Conservation (phyloP, 2,888 invertebrate genomes). For the Ferdinandea cuprea region DNA sequence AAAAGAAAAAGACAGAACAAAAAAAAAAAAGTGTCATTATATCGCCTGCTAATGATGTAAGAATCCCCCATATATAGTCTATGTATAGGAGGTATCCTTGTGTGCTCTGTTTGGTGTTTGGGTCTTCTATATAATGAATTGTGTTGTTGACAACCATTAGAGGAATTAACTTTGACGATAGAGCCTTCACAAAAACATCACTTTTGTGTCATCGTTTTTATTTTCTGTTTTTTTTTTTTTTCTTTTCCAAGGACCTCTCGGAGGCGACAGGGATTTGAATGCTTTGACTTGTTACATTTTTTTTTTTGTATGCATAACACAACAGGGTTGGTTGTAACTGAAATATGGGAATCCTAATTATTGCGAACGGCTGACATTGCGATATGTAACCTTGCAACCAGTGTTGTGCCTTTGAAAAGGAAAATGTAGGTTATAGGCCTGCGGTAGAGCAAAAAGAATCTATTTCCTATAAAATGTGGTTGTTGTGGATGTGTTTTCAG, state of each 20-base stretch:
- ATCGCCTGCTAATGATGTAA: constrained; percentile 41
- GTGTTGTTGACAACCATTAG: constrained; percentile 67
- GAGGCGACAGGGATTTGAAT: not conserved
- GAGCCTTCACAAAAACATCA: constrained; percentile 22
- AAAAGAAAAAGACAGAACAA: not conserved
- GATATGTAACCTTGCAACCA: no score
- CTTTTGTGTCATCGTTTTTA: constrained; percentile 13
- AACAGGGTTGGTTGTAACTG: not conserved
- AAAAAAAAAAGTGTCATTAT: constrained; percentile 20
- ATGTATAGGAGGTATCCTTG: not conserved
- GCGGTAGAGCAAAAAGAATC: no score
- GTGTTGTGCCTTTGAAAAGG: no score
- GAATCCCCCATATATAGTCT: constrained; percentile 7
- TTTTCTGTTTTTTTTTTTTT: no score
- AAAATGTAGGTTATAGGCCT: no score
- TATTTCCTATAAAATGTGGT: no score
- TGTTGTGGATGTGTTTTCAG: no score
- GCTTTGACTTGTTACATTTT: not conserved
- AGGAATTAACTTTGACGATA: constrained; percentile 57
- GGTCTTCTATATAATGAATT: constrained; percentile 52
- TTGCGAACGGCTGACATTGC: not conserved
- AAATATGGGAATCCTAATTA: not conserved
- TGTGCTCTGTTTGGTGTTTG: constrained; percentile 27
- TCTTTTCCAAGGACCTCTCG: not conserved
- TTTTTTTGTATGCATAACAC: not conserved